Percentiles rank a stretch among this genome's conserved stretches.
phyloP scores from a whole-genome alignment of 2,113 vertebrate genomes.

The Blennius ocellaris region DNA sequence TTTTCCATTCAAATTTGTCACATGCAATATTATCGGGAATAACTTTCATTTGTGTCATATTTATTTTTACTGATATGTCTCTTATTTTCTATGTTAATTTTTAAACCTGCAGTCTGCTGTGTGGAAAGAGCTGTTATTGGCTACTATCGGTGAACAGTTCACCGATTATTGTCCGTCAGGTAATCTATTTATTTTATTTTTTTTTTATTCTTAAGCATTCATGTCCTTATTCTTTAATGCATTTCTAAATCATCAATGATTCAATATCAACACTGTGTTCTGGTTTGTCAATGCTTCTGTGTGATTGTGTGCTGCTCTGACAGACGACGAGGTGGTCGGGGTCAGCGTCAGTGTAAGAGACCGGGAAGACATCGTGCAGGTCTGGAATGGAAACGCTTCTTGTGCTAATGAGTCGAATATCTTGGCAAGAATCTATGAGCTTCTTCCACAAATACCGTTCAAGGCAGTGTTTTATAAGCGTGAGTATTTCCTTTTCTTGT shows the following conservation, averaged over 20 bases:
- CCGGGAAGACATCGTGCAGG: slow-evolving; percentile 93
- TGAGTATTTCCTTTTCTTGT: slow-evolving; percentile 82
- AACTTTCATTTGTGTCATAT: too few species aligned
- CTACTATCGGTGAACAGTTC: slow-evolving; percentile 97
- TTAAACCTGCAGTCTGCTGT: slow-evolving; percentile 84
- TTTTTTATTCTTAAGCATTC: background rate
- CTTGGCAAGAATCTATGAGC: slow-evolving; percentile 91
- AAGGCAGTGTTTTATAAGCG: slow-evolving; percentile 98
- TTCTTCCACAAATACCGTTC: slow-evolving; percentile 91
- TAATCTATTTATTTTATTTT: slow-evolving; percentile 61
- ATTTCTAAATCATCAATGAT: too few species aligned
- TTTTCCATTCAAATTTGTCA: slow-evolving; percentile 2
- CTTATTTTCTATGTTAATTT: too few species aligned
- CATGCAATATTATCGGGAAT: background rate
- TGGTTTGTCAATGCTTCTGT: background rate
- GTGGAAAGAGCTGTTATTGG: slow-evolving; percentile 97
- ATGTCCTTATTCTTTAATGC: too few species aligned
- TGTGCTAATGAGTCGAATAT: slow-evolving; percentile 90
- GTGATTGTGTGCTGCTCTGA: background rate
- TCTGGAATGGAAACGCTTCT: slow-evolving; percentile 96
- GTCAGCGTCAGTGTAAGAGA: slow-evolving; percentile 94
- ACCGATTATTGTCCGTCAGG: slow-evolving; percentile 90
- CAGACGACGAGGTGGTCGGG: slow-evolving; percentile 96
- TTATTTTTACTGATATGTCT: too few species aligned
- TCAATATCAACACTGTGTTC: too few species aligned